phyloP scores from a whole-genome alignment of 2,888 invertebrate species.

The Ptychoptera contaminata region DNA sequence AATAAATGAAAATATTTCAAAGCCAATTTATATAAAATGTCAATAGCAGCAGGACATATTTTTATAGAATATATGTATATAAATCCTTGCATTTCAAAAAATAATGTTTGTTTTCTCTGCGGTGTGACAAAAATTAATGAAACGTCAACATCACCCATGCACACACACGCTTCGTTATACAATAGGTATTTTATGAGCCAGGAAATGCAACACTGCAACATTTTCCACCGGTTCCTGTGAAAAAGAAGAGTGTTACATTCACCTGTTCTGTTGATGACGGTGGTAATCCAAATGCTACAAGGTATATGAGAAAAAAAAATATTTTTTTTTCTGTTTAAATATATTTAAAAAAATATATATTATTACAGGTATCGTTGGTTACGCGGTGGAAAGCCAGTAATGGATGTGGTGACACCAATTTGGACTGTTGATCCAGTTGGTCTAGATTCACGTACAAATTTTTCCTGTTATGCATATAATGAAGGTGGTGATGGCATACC shows the following conservation, averaged over 20 bases:
- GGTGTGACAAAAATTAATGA: too few relatives aligned
- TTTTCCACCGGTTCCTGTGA: conserved; percentile 60
- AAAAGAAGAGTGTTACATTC: conserved; percentile 67
- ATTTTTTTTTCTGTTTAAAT: conserved; percentile 2
- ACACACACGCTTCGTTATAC: conserved; percentile 2
- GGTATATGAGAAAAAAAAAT: conserved; percentile 19
- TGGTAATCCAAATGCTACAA: conserved; percentile 61
- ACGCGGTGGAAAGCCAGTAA: conserved; percentile 56
- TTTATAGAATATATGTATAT: background rate
- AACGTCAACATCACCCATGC: background rate
- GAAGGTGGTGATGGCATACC: conserved; percentile 64
- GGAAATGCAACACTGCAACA: conserved; percentile 64
- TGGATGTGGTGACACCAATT: conserved; percentile 57
- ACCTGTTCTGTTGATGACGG: conserved; percentile 69
- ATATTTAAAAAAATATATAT: background rate
- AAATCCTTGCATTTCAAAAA: conserved; percentile 2
- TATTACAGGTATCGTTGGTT: conserved; percentile 54
- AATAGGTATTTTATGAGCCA: conserved; percentile 47
- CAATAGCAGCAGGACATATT: too few relatives aligned
- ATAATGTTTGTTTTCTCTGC: background rate
- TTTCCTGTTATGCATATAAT: conserved; percentile 76
- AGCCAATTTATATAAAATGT: too few relatives aligned
- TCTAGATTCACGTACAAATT: conserved; percentile 73
- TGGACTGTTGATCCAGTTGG: conserved; percentile 73
- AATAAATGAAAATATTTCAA: too few relatives aligned